Evolutionary conservation across 1,140 invertebrate genomes (phyloP), one percentile per base, ranked within the genome.

Genomic region (Ostrea denselamellosa): DNA sequence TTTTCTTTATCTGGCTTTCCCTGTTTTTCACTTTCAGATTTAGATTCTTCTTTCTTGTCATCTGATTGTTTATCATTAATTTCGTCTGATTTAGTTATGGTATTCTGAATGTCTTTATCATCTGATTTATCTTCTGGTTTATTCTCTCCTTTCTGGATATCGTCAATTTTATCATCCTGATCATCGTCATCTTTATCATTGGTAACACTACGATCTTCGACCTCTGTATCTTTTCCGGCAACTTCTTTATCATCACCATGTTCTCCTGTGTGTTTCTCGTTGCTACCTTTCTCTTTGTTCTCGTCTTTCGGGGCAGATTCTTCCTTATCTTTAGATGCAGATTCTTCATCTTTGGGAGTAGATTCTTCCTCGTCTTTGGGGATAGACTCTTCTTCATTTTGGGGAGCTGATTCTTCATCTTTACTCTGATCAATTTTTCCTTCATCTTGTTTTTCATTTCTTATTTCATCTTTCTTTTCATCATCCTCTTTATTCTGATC

Each of bases 91-190:
- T 71, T 56, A 7, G 4, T 52, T 22, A 71, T 58, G 52, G 77
- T 65, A 22, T 52, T 83, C 52, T 52, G 54, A 90, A 89, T 28
- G 88, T 77, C 51, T 90, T 91, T 19, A 86, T 91, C 44, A 86
- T 71, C 53, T 91, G 90, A 71, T 90, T 91, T 54, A 92, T 87
- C 86, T 90, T 90, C 14, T 90, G 90, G 44, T 54, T 83, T 83
- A 10, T 54, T 22, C 8, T 83, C 82, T 4, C 17, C 14, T n/a
- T 83, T 85, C 10, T 83, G 54, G 81, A 82, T 85, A 19, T 1
- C 34, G 17, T 44, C 83, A n/a, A 68, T 14, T 12, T 68, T 54
- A 52, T 44, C 82, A 58, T 71, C 62, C 12, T 65, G 52, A 12
- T 83, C 68, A 77, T 88, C 56, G 9, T 71, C 68, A 7, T 87